Evolutionary conservation across 2,888 invertebrate species (phyloP).

Genomic region (Zaprionus obscuricornis): DNA sequence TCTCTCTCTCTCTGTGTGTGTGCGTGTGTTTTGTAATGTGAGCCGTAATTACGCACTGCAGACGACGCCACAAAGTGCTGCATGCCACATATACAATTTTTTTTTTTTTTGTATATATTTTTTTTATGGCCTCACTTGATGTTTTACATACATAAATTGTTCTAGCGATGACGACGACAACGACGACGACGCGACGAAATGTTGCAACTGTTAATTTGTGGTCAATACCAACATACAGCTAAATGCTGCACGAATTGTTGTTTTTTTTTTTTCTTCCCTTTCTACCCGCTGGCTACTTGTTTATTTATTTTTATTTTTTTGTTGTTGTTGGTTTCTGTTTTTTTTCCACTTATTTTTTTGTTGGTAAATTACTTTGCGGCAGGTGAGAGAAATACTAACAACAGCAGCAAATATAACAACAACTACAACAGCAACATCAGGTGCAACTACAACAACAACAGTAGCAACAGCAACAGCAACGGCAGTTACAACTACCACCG

Average conservation of each 20-base stretch:
- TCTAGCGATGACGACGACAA: slow-evolving; percentile 32
- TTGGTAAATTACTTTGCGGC: slow-evolving; percentile 59
- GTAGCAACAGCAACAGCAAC: slow-evolving; percentile 10
- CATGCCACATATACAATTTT: slow-evolving; percentile 24
- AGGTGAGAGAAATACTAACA: slow-evolving; percentile 44
- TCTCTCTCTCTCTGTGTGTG: slow-evolving; percentile 17
- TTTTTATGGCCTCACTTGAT: slow-evolving; percentile 53
- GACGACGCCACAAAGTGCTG: slow-evolving; percentile 31
- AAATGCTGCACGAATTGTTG: slow-evolving; percentile 32
- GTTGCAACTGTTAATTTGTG: slow-evolving; percentile 77
- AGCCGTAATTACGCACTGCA: slow-evolving; percentile 76
- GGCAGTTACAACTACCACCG: slow-evolving; percentile 23
- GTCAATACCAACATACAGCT: slow-evolving; percentile 61
- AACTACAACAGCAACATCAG: slow-evolving; percentile 16
- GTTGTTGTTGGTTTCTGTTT: slow-evolving; percentile 11
- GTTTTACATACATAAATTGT: slow-evolving; percentile 59
- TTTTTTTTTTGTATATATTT: too few species aligned
- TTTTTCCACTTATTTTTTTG: too few species aligned
- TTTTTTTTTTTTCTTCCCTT: slow-evolving; percentile 6
- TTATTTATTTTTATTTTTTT: slow-evolving; percentile 32
- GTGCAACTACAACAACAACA: too few species aligned
- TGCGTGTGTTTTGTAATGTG: slow-evolving; percentile 54
- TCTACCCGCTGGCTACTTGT: slow-evolving; percentile 32
- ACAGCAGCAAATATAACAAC: slow-evolving; percentile 4
- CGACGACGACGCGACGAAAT: slow-evolving; percentile 36